phyloP scores from a whole-genome alignment of 1,140 invertebrate genomes.

The Pseudomyrmex gracilis region DNA sequence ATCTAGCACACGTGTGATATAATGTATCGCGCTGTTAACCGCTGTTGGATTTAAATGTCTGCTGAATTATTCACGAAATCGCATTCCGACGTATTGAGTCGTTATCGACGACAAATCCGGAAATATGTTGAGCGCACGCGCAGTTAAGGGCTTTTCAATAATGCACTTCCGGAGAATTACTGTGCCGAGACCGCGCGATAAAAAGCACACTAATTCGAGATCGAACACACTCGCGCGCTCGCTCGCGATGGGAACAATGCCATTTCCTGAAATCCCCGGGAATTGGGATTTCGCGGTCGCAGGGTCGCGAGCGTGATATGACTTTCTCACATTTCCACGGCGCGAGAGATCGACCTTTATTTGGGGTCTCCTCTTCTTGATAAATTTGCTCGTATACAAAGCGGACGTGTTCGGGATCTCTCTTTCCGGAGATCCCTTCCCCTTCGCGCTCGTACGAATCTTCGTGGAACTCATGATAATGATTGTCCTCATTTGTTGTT shows the following conservation, averaged over 20 bases:
- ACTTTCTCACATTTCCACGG: conserved; percentile 40
- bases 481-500: background rate
- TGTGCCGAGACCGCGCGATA: conserved; percentile 9
- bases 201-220: conserved; percentile 55
- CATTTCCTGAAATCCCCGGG: conserved; percentile 56
- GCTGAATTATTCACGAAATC: conserved; percentile 29
- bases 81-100: conserved; percentile 11
- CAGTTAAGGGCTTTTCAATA: conserved; percentile 44
- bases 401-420: conserved; percentile 35
- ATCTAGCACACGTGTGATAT: background rate
- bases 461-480: background rate
- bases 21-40: background rate
- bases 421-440: background rate
- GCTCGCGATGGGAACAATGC: conserved; percentile 12
- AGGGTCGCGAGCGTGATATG: conserved; percentile 61
- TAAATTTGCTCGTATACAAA: conserved; percentile 66
- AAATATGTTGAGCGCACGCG: conserved; percentile 35
- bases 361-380: conserved; percentile 43
- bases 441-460: background rate
- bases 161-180: conserved; percentile 34
- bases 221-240: conserved; percentile 28
- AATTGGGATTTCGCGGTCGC: conserved; percentile 63
- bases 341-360: conserved; percentile 55
- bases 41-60: background rate
- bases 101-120: conserved; percentile 23